Base-by-base conservation (phyloP, 2,888 invertebrate species). In the Chrysina gloriosa region DNA sequence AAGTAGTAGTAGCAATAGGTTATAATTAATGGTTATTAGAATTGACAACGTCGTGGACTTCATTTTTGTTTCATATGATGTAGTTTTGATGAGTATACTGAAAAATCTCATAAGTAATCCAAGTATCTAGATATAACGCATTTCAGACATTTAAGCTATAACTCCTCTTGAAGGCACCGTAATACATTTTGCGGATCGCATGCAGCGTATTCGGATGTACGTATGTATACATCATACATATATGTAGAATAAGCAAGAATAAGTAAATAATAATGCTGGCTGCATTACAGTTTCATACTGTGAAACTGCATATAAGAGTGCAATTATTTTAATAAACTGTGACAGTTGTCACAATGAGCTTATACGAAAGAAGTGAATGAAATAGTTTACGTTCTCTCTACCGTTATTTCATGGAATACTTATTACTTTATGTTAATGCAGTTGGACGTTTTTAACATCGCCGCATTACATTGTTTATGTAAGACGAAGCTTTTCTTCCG, bases 361-460 rank as follows among this genome's bases (percentile, higher is more conserved):
- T 56, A 48, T 47, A 16, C 36, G 36, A 58, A 47, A 56, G 58
- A 56, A 67, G 14, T 11, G 34, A 36, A 56, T 25, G 47, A 58
- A 67, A 67, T 67, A 67, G 58, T 48, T 58, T 34, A 61, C 47
- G 65, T 31, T 65, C 65, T 67, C 34, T 56, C 34, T 67, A 67
- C 58, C 66, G 66, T 67, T 61, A 58, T 29, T 27, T 48, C 58
- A 21, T 21, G 58, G 58, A 67, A 67, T 66, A 56, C 42, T 56
- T 64, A 64, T 64, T 56, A 21, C 50, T 67, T 67, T 58, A 67
- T 56, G 58, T 47, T 45, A 67, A 67, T 66, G 34, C 47, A 21
- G 19, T 23, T 31, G 36, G n/a, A 16, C 42, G 27, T 42, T 42
- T 42, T 42, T 61, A 39, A 23, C 42, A 61, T 61, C 42, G 14